phyloP scores from a whole-genome alignment of 2,797 vertebrate genomes.

The Siniperca obscura region DNA sequence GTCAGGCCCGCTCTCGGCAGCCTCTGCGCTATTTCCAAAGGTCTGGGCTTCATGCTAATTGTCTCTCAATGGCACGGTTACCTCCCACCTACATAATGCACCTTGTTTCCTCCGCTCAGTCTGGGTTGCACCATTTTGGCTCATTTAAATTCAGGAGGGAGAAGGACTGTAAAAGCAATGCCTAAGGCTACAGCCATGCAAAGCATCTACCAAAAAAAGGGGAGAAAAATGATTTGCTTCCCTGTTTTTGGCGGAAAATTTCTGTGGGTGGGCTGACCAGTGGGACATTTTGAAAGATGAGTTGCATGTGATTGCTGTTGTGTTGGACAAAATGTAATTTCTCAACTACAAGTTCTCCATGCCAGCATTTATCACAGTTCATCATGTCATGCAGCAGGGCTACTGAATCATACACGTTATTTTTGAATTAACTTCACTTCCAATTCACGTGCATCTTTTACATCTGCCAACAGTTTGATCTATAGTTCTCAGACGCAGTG shows the following conservation, averaged over 20 bases:
- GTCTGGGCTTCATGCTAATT: slow-evolving; percentile 88
- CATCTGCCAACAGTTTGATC: slow-evolving; percentile 42
- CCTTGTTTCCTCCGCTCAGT: slow-evolving; percentile 81
- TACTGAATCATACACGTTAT: slow-evolving; percentile 32
- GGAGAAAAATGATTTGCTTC: slow-evolving; percentile 41
- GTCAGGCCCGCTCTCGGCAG: slow-evolving; percentile 78
- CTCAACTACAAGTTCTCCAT: slow-evolving; percentile 14
- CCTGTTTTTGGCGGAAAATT: slow-evolving; percentile 47
- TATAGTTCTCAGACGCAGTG: slow-evolving; percentile 7
- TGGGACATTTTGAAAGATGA: slow-evolving; percentile 61
- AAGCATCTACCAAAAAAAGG: slow-evolving; percentile 28
- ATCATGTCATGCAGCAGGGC: slow-evolving; percentile 35
- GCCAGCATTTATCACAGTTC: slow-evolving; percentile 45
- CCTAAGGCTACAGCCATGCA: slow-evolving; percentile 56
- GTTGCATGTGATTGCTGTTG: slow-evolving; percentile 59
- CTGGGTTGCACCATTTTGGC: slow-evolving; percentile 62
- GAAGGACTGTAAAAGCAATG: slow-evolving; percentile 62
- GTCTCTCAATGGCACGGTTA: slow-evolving; percentile 85
- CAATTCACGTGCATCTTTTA: background rate
- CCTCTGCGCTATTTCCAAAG: slow-evolving; percentile 81
- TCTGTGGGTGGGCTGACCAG: slow-evolving; percentile 62
- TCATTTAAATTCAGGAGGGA: slow-evolving; percentile 77
- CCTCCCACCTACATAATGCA: slow-evolving; percentile 88
- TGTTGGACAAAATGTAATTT: slow-evolving; percentile 45
- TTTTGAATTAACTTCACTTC: slow-evolving; percentile 36